Evolutionary conservation across 2,888 invertebrate species (phyloP).

Genomic region (Orthonevra nobilis): DNA sequence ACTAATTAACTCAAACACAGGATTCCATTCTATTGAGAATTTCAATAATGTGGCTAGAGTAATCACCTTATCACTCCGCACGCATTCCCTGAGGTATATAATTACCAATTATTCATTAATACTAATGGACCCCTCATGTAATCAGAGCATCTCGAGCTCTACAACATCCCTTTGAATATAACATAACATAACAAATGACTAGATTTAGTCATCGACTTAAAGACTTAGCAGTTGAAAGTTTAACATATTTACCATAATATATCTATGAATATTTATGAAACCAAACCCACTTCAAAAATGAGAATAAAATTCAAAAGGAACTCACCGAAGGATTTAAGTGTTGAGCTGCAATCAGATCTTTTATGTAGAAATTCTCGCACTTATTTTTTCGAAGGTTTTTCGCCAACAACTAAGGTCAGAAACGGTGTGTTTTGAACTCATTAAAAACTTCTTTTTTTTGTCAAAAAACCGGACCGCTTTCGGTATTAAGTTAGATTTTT

Average conservation of each 20-base stretch:
- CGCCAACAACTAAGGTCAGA: slow-evolving; percentile 24
- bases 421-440: slow-evolving; percentile 16
- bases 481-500: no score
- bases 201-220: no score
- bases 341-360: neutral
- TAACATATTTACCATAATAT: no score
- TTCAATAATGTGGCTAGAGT: slow-evolving; percentile 28
- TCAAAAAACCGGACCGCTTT: no score
- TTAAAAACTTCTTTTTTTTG: slow-evolving; percentile 10
- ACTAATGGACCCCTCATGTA: slow-evolving; percentile 40
- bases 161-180: neutral
- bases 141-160: neutral
- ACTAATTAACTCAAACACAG: neutral
- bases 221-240: no score
- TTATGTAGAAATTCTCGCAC: neutral
- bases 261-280: slow-evolving; percentile 6
- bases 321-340: slow-evolving; percentile 15
- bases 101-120: slow-evolving; percentile 51
- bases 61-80: slow-evolving; percentile 29
- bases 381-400: slow-evolving; percentile 25
- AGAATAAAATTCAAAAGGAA: slow-evolving; percentile 8
- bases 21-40: neutral
- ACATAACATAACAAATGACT: neutral
- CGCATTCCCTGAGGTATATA: slow-evolving; percentile 21
- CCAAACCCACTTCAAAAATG: neutral